phyloP scores from a whole-genome alignment of 2,113 vertebrate species.

The Elephantulus edwardii region DNA sequence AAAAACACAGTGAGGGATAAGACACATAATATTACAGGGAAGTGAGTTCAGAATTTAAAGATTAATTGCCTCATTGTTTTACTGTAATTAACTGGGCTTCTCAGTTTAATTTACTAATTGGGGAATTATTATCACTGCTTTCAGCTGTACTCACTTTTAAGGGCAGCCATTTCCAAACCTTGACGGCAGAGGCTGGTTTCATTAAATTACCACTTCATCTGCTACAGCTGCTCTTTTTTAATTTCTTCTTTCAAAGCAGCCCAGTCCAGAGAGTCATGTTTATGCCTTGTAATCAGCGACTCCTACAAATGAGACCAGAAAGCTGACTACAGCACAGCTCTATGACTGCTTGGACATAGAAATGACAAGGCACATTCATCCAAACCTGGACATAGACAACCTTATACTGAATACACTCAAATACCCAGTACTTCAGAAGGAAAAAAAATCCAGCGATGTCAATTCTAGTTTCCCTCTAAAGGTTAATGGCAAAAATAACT shows the following conservation, averaged over 20 bases:
- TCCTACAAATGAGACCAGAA: slow-evolving; percentile 64
- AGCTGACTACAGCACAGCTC: slow-evolving; percentile 57
- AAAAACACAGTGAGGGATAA: slow-evolving; percentile 81
- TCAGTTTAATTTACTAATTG: slow-evolving; percentile 80
- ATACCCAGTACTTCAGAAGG: slow-evolving; percentile 23
- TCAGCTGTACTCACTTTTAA: slow-evolving; percentile 70
- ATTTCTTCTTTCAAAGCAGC: slow-evolving; percentile 73
- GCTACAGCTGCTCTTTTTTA: slow-evolving; percentile 71
- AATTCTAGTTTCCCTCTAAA: neutral
- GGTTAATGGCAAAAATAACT: neutral
- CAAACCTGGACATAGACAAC: slow-evolving; percentile 36
- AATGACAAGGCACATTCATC: slow-evolving; percentile 30
- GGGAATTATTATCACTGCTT: slow-evolving; percentile 75
- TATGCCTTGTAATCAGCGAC: slow-evolving; percentile 75
- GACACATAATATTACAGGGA: slow-evolving; percentile 73
- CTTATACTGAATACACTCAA: too few relatives aligned
- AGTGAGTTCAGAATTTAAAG: slow-evolving; percentile 78
- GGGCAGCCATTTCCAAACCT: slow-evolving; percentile 74
- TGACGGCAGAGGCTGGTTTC: slow-evolving; percentile 74
- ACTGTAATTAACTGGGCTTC: slow-evolving; percentile 79
- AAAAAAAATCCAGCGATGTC: neutral
- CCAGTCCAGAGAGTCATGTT: slow-evolving; percentile 73
- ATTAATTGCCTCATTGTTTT: slow-evolving; percentile 84
- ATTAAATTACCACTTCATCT: slow-evolving; percentile 80
- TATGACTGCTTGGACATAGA: neutral